Percentiles rank a stretch among this genome's conserved stretches.
phyloP scores from a whole-genome alignment of 92 coral and sea anemone genomes.

The Heteractis magnifica region DNA sequence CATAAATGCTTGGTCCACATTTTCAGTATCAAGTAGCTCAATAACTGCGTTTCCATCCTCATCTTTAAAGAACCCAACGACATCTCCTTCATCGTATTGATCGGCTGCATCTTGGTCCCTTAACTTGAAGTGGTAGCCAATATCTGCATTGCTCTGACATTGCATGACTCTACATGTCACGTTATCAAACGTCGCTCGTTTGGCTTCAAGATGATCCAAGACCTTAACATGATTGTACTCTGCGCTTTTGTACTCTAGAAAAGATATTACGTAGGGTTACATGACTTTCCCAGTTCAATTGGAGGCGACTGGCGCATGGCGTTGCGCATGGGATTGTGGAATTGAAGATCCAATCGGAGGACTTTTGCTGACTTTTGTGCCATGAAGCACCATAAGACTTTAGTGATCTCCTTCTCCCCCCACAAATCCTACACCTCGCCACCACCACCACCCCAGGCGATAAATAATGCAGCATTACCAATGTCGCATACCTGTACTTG shows the following conservation, averaged over 20 bases:
- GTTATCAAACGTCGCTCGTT: conserved; percentile 79
- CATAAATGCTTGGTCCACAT: conserved; percentile 69
- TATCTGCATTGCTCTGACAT: conserved; percentile 62
- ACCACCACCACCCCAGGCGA: no score
- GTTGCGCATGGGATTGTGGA: no score
- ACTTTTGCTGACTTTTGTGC: no score
- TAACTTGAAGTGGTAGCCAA: conserved; percentile 83
- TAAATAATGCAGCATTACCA: no score
- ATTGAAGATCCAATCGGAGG: no score
- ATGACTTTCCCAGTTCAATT: not conserved
- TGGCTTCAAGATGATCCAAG: conserved; percentile 78
- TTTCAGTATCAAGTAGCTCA: conserved; percentile 63
- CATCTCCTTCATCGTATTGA: conserved; percentile 88
- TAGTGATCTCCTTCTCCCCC: not conserved
- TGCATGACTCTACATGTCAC: conserved; percentile 50
- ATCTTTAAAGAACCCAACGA: conserved; percentile 86
- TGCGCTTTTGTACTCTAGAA: conserved; percentile 21
- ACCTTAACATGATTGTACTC: conserved; percentile 62
- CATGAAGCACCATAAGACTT: no score
- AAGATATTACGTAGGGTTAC: not conserved
- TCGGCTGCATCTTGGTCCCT: conserved; percentile 53
- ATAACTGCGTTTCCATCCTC: conserved; percentile 69
- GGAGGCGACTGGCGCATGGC: no score
- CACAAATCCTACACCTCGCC: not conserved
- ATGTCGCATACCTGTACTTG: not conserved